Percentiles rank a stretch among this genome's conserved stretches.
phyloP scores from a whole-genome alignment of 2,888 invertebrate genomes.

The Drosophila kanekoi region DNA sequence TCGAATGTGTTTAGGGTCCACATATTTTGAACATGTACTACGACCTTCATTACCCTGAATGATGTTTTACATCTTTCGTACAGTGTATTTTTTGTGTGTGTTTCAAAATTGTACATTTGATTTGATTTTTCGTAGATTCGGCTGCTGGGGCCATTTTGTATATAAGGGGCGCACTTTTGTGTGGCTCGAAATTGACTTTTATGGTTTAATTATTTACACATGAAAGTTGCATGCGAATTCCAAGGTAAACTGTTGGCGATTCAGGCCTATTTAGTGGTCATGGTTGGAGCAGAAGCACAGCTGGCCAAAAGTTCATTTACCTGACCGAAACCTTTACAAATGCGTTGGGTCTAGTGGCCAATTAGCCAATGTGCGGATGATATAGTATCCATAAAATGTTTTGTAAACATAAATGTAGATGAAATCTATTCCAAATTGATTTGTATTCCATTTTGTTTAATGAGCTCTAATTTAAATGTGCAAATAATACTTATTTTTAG shows the following conservation, averaged over 20 bases:
- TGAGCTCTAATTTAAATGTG: background rate
- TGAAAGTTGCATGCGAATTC: constrained; percentile 60
- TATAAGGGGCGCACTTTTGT: constrained; percentile 25
- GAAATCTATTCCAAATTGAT: background rate
- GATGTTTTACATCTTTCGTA: background rate
- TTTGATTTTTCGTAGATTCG: constrained; percentile 2
- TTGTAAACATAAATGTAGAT: background rate
- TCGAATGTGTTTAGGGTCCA: too few species aligned
- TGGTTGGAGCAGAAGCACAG: constrained; percentile 33
- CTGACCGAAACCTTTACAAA: constrained; percentile 30
- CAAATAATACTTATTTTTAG: background rate
- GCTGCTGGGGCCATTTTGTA: background rate
- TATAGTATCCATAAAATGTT: background rate
- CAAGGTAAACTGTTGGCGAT: constrained; percentile 52
- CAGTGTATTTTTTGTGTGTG: background rate
- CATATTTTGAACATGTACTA: too few species aligned
- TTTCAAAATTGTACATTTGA: constrained; percentile 9
- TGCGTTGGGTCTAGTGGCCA: constrained; percentile 14
- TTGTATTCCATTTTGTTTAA: background rate
- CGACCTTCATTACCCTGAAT: too few species aligned
- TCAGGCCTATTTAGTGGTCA: constrained; percentile 59
- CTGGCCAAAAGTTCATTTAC: constrained; percentile 67
- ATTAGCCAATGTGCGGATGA: background rate
- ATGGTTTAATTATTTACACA: constrained; percentile 66
- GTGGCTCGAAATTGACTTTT: constrained; percentile 49